Evolutionary conservation across 2,888 invertebrate species (phyloP).

Genomic region (Parochlus steinenii): DNA sequence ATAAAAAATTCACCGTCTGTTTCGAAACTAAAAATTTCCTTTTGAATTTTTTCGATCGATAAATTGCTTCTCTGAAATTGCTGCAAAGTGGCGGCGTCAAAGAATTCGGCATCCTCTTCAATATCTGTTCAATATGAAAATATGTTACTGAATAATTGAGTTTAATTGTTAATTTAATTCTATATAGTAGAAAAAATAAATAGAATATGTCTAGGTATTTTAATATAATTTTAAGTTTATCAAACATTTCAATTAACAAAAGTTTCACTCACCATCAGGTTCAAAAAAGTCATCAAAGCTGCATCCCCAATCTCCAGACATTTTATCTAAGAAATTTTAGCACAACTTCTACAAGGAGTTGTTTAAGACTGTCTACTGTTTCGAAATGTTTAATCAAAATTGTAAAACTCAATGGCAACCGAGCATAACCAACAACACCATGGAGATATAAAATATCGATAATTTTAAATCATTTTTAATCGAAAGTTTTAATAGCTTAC

Average conservation of each 20-base stretch:
- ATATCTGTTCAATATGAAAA: too few species aligned
- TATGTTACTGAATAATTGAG: too few species aligned
- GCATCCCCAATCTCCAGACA: constrained; percentile 1
- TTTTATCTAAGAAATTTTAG: background rate
- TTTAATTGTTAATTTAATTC: too few species aligned
- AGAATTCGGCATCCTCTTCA: constrained; percentile 9
- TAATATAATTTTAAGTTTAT: background rate
- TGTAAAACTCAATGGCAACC: too few species aligned
- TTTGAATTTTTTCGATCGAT: constrained; percentile 12
- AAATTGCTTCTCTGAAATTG: constrained; percentile 4
- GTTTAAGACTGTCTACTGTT: background rate
- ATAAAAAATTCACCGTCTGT: constrained; percentile 2
- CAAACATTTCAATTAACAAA: too few species aligned
- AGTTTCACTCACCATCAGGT: constrained; percentile 10
- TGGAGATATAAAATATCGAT: too few species aligned
- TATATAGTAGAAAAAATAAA: too few species aligned
- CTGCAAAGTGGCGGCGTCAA: constrained; percentile 7
- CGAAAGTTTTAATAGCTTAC: too few species aligned
- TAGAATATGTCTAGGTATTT: background rate
- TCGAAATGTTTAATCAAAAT: too few species aligned
- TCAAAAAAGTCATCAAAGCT: constrained; percentile 11
- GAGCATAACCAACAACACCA: too few species aligned
- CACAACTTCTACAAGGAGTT: background rate
- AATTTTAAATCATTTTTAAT: too few species aligned
- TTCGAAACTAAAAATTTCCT: constrained; percentile 11